Conservation (phyloP, 2,113 vertebrate species). For the Danio rerio region GRCz12tu NC_133197.1:14248001-14248500, state of each 20-base stretch:
- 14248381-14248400: too few relatives aligned
- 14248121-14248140: conserved; percentile 84
- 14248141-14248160: conserved; percentile 86
- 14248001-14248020: conserved; percentile 38
- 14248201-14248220: conserved; percentile 85
- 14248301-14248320: too few relatives aligned
- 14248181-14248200: conserved; percentile 80
- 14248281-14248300: too few relatives aligned
- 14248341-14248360: too few relatives aligned
- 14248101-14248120: conserved; percentile 91
- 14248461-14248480: too few relatives aligned
- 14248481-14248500: too few relatives aligned
- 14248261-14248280: neutral
- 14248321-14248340: too few relatives aligned
- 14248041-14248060: conserved; percentile 85
- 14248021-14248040: neutral
- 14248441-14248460: too few relatives aligned
- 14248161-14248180: conserved; percentile 83
- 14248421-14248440: too few relatives aligned
- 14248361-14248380: too few relatives aligned
- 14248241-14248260: conserved; percentile 87
- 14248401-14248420: too few relatives aligned
- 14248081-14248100: conserved; percentile 85
- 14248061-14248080: conserved; percentile 89
- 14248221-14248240: conserved; percentile 90